phyloP scores from a whole-genome alignment of 2,888 invertebrate species.

The Drosophila cognata region DNA sequence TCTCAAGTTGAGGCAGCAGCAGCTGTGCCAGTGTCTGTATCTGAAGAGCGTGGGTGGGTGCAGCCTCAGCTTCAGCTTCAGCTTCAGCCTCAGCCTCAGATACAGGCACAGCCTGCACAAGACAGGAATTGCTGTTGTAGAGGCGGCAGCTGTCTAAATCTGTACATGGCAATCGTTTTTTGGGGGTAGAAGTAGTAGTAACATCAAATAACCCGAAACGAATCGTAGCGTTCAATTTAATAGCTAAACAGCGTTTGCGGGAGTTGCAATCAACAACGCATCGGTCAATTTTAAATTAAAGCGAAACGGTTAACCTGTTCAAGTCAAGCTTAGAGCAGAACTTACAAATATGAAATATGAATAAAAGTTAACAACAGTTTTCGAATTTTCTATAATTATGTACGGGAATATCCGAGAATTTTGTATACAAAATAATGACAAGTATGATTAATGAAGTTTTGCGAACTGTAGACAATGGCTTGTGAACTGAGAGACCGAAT shows the following conservation, averaged over 20 bases:
- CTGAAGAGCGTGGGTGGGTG: slow-evolving; percentile 4
- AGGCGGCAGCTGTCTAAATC: slow-evolving; percentile 45
- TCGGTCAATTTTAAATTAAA: slow-evolving; percentile 6
- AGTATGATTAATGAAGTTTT: neutral
- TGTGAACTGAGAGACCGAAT: neutral
- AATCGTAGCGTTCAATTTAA: slow-evolving; percentile 7
- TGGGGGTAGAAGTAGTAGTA: slow-evolving; percentile 1
- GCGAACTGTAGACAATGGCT: neutral
- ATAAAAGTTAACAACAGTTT: neutral
- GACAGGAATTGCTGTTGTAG: slow-evolving; percentile 6
- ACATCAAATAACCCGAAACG: slow-evolving; percentile 46
- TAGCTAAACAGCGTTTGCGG: neutral
- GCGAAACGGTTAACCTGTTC: neutral
- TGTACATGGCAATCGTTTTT: slow-evolving; percentile 55
- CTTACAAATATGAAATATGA: neutral
- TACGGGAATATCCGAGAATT: neutral
- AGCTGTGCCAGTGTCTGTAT: neutral
- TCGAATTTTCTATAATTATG: neutral
- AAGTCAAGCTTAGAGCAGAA: neutral
- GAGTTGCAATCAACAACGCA: neutral
- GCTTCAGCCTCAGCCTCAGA: slow-evolving; percentile 11
- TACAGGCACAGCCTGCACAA: slow-evolving; percentile 5
- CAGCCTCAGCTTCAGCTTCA: slow-evolving; percentile 4
- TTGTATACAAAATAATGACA: neutral
- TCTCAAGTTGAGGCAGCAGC: neutral